These are phyloP conservation scores for Sebastes hopkinsi DNA, from an alignment of 2,797 vertebrate genomes.

Conservation along the genomic window DNA sequence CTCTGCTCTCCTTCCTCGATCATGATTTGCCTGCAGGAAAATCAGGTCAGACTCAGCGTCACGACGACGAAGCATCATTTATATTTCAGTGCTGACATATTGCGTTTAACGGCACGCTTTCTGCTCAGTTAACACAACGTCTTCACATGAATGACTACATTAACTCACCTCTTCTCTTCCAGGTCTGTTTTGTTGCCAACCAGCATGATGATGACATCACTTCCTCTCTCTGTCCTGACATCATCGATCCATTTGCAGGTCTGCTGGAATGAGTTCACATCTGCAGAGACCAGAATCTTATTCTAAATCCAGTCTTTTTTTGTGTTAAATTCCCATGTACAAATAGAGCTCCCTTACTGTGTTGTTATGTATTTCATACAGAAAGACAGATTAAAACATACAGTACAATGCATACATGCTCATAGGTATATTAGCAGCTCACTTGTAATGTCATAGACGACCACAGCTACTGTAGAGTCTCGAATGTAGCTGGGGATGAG, in stretches of 20 bases:
- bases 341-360: neutral
- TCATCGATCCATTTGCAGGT: slow-evolving; percentile 96
- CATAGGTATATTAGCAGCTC: slow-evolving; percentile 52
- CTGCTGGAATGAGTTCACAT: slow-evolving; percentile 95
- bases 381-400: neutral
- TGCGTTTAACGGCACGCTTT: neutral
- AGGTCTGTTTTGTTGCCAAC: slow-evolving; percentile 95
- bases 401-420: neutral
- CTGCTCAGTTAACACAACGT: neutral
- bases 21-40: slow-evolving; percentile 88
- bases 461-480: slow-evolving; percentile 94
- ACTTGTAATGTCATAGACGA: slow-evolving; percentile 96
- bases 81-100: neutral
- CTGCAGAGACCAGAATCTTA: slow-evolving; percentile 73
- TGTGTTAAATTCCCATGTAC: neutral
- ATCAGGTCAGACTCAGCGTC: slow-evolving; percentile 38
- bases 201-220: slow-evolving; percentile 95
- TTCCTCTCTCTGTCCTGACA: slow-evolving; percentile 94
- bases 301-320: neutral
- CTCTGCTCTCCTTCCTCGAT: slow-evolving; percentile 94
- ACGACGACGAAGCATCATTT: neutral
- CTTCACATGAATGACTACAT: neutral
- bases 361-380: neutral
- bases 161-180: slow-evolving; percentile 90
- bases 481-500: slow-evolving; percentile 95